Base-by-base conservation (phyloP, 2,113 vertebrate species). In the Deroptyus accipitrinus region DNA sequence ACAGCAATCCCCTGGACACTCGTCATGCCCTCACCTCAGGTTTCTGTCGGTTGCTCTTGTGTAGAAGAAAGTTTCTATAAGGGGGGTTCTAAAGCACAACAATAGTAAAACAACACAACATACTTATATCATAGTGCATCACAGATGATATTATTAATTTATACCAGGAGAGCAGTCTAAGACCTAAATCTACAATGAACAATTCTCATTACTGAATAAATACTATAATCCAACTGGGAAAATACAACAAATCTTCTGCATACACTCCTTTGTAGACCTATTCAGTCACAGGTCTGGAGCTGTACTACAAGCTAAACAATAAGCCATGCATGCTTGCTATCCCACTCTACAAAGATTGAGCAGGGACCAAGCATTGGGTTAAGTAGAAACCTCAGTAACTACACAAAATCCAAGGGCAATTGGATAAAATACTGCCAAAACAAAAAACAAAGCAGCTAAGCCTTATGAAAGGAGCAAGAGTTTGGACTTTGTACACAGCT, bases 31-130 rank as follows among this genome's bases (percentile, higher is more conserved):
- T 97, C 97, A 96, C 96, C 96, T 97, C 89, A 46, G 75, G 82
- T 48, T 94, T 97, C 93, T 94, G 96, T 48, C 80, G 94, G 88
- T 89, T 97, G 96, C 67, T 97, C 96, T 94, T 96, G 95, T 91
- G 87, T 11, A 92, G 94, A 17, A 91, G 93, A 88, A 96, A 97
- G 90, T 96, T 96, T 96, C 96, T 97, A 95, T 69, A 95, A 84
- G 92, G 91, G 90, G 59, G 82, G 64, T 97, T 97, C 97, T 97
- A 93, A 94, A 93, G 93, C 83, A 96, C 64, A 91, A 89, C 63
- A 88, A 95, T 6, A 84, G 94, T 86, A 78, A 96, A 96, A 96
- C 79, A 96, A 94, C 68, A 91, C 23, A 94, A 70, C 46, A 82
- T 28, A 42, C 88, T 93, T 90, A 19, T 35, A 81, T 75, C 48